Evolutionary conservation across 1,140 invertebrate species (phyloP), one percentile per base, ranked within the genome.

Genomic region (Aphelenchoides fujianensis): DNA sequence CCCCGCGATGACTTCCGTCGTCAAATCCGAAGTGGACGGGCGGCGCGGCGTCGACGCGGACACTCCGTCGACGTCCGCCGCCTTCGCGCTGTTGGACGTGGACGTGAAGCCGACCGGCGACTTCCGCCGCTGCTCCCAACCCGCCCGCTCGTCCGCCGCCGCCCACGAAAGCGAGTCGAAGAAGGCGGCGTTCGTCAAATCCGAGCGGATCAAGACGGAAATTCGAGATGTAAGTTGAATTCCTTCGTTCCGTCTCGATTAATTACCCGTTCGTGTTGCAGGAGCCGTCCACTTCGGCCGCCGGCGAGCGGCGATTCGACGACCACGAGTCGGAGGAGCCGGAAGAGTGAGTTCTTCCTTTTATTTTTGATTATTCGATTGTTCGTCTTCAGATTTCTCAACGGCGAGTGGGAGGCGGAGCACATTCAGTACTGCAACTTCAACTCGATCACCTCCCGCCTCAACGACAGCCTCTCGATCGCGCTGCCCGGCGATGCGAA

Each of bases 371-470:
- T 48, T 16, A 12, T 48, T 48, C 41, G 12, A 16, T 48, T 48
- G 41, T 48, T n/a, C n/a, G n/a, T n/a, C n/a, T 48, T 48, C 41
- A 48, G 41, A 48, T 66, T n/a, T 37, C 16, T 19, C 27, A 35
- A 35, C 27, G 36, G 63, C 16, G 27, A 66, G 2, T 66, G 63
- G 63, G 36, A 66, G 16, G 31, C 53, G 27, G 63, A 66, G 12
- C n/a, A 31, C 30, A 66, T 66, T 35, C 63, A 66, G 31, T 66
- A 66, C 3, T 36, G 36, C 63, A 31, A 34, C 63, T 66, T 36
- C 36, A 66, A 66, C 31, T 31, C 63, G 27, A 37, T 66, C 16
- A 66, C 63, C 12, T 66, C 63, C 3, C 1, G 63, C 12, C 34
- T 66, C 23, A 66, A 34, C 1, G 63, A 66, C 63, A 36, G 32